Evolutionary conservation across 2,113 vertebrate species (phyloP), one percentile per base, ranked within the genome.

Genomic region (Gallinago paraguaiae): DNA sequence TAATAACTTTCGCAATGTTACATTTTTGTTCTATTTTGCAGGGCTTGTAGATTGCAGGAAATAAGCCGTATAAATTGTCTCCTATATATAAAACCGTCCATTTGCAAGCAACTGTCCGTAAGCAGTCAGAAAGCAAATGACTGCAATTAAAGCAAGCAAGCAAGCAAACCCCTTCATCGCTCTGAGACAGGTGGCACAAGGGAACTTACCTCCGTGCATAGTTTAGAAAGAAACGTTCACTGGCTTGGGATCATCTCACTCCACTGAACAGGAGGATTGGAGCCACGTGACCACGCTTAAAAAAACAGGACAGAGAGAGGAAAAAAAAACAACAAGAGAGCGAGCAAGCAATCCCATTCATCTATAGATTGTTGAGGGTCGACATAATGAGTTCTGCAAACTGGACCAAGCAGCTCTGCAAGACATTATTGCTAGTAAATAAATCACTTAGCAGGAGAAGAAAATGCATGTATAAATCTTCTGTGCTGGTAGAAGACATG

Each of bases 401-500:
- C 95, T 93, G 88, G 93, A 96, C 91, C 45, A 85, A 88, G 90
- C 84, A 82, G 57, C 93, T 96, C 86, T 94, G 94, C 93, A 86
- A 97, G 75, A 90, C 95, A 94, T 96, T 96, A 97, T 95, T 97
- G 88, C 93, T 94, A 94, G 96, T 96, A 95, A 96, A 96, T 96
- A 96, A 97, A 96, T 97, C 96, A 96, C 94, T 96, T 94, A 96
- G 94, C 86, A 80, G 96, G 92, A 94, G 91, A 93, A 96, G 94
- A 94, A 96, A 96, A 95, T 82, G 93, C 86, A 92, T 69, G 50
- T 96, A 97, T 97, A 96, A 97, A 96, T 88, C 94, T 71, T 96
- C 94, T 91, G 78, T 80, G 79, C 90, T 91, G 82, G 94, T 96
- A 94, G 95, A 61, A 80, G 94, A 86, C 76, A 68, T 86, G 92